A percentile compares a stretch with the other conserved stretches of the same genome.
These are phyloP conservation scores for Sarcophaga peregrina DNA, from an alignment of 1,140 invertebrate genomes.

Conservation along the genomic window DNA sequence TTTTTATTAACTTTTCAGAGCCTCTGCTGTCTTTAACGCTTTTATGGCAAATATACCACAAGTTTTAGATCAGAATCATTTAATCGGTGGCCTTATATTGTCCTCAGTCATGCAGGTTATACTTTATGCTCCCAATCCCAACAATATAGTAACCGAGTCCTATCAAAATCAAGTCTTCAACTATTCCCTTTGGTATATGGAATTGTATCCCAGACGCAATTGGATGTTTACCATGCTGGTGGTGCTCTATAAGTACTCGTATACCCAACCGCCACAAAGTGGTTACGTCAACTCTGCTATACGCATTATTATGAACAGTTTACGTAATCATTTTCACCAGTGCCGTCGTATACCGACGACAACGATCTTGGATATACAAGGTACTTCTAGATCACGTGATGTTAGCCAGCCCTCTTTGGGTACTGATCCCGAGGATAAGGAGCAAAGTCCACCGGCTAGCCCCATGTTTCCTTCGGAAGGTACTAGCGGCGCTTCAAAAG, in stretches of 20 bases:
- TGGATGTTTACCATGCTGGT: conserved; percentile 96
- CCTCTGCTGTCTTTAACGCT: conserved; percentile 94
- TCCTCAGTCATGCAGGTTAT: conserved; percentile 87
- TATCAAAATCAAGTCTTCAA: conserved; percentile 65
- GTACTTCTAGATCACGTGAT: conserved; percentile 78
- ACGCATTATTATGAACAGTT: conserved; percentile 91
- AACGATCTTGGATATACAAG: conserved; percentile 73
- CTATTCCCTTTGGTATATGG: conserved; percentile 90
- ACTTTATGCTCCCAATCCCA: conserved; percentile 85
- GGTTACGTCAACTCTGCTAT: conserved; percentile 84
- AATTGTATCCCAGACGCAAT: conserved; percentile 83
- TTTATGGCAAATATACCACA: conserved; percentile 93
- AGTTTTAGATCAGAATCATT: conserved; percentile 93
- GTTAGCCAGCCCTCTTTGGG: conserved; percentile 80
- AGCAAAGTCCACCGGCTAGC: conserved; percentile 63
- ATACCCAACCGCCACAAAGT: conserved; percentile 83
- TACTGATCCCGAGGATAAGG: conserved; percentile 70
- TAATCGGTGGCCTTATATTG: conserved; percentile 88
- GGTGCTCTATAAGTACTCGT: conserved; percentile 97
- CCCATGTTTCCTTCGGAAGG: conserved; percentile 65
- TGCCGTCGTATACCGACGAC: conserved; percentile 84
- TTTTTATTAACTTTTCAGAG: conserved; percentile 54
- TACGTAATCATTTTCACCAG: conserved; percentile 90
- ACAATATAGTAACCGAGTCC: conserved; percentile 64
- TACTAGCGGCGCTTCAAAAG: conserved; percentile 63